Conservation (phyloP, 1,140 invertebrate species). For the Nasonia giraulti region DNA sequence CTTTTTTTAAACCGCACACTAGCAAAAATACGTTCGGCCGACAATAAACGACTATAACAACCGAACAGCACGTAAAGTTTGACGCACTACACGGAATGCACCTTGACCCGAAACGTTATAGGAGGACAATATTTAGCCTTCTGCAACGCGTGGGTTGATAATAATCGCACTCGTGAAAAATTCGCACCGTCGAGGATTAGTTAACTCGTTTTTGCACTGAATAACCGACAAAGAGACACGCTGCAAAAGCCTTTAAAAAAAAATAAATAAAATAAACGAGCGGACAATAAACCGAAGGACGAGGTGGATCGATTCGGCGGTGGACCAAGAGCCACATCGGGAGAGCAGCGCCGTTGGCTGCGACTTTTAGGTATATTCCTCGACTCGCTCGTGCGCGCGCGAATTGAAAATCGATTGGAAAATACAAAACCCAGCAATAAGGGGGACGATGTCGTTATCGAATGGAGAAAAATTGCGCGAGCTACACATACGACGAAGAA, state of each 20-base stretch:
- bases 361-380: constrained; percentile 68
- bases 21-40: background rate
- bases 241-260: background rate
- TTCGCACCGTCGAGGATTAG: constrained; percentile 50
- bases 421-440: constrained; percentile 47
- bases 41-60: constrained; percentile 34
- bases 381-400: background rate
- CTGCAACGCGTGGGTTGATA: constrained; percentile 48
- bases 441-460: background rate
- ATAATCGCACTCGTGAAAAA: constrained; percentile 57
- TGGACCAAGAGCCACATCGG: constrained; percentile 25
- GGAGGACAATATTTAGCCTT: constrained; percentile 46
- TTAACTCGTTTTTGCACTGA: constrained; percentile 46
- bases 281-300: background rate
- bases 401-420: constrained; percentile 33
- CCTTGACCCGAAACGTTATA: background rate
- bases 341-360: constrained; percentile 61
- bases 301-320: background rate
- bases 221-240: background rate
- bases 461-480: no score
- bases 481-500: no score
- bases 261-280: background rate
- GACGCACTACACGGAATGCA: constrained; percentile 10
- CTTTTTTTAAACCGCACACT: background rate
- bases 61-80: background rate